A percentile compares a stretch with the other conserved stretches of the same genome.
phyloP scores from a whole-genome alignment of 2,888 invertebrate species.

The Junonia oenone region DNA sequence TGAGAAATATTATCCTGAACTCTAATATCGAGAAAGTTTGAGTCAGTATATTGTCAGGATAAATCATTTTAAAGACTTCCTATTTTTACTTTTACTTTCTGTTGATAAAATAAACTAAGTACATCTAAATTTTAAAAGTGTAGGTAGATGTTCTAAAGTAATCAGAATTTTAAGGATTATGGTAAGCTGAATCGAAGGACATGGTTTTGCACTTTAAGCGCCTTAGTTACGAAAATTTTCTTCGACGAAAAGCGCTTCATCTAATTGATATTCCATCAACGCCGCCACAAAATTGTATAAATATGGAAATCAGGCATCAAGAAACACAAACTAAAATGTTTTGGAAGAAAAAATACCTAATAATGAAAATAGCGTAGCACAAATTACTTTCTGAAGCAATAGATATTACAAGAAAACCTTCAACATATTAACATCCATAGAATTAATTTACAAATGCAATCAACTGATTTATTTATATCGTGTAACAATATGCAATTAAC shows the following conservation, averaged over 20 bases:
- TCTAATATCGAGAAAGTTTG: too few species aligned
- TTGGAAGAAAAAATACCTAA: too few species aligned
- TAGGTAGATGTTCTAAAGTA: background rate
- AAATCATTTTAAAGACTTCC: too few species aligned
- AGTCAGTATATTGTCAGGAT: too few species aligned
- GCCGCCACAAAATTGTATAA: too few species aligned
- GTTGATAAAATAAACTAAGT: too few species aligned
- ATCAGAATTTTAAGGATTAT: background rate
- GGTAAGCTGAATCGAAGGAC: background rate
- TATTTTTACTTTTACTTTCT: background rate
- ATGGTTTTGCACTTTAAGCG: background rate
- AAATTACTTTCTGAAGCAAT: background rate
- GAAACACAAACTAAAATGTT: too few species aligned
- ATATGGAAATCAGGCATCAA: too few species aligned
- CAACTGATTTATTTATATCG: background rate
- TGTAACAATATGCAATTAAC: constrained; percentile 7
- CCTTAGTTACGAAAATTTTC: background rate
- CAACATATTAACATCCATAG: background rate
- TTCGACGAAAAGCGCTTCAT: background rate
- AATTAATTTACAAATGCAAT: constrained; percentile 2
- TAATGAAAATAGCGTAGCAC: too few species aligned
- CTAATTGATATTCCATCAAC: background rate
- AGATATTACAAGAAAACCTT: background rate
- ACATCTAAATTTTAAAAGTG: background rate
- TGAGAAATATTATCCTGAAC: too few species aligned